Percentiles rank a stretch among this genome's conserved stretches.
Conservation (phyloP, 2,797 vertebrate species). For the Nyctibius grandis region DNA sequence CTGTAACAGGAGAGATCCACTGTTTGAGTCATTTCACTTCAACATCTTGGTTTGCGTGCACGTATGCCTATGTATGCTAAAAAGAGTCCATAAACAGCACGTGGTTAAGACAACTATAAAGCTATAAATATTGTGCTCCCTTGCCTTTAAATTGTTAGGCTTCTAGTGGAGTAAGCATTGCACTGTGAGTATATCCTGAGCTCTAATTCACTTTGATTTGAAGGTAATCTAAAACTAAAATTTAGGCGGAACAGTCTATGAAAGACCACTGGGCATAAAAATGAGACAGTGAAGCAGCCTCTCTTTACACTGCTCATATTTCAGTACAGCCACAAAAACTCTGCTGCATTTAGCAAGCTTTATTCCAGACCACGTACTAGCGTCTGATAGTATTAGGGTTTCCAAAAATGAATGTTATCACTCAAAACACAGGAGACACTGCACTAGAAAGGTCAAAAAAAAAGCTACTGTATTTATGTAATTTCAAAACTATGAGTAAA, state of each 20-base stretch:
- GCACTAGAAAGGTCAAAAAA: background rate
- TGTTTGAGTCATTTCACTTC: slow-evolving; percentile 7
- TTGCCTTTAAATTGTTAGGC: background rate
- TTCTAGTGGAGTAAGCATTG: background rate
- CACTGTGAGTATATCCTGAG: background rate
- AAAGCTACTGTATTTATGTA: background rate
- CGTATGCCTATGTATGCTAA: slow-evolving; percentile 9
- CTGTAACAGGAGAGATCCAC: background rate
- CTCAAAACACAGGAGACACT: background rate
- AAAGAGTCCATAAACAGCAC: background rate
- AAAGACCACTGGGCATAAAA: slow-evolving; percentile 3
- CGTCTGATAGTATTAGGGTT: background rate
- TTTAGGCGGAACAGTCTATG: background rate
- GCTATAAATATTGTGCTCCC: background rate
- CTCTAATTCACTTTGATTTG: slow-evolving; percentile 50
- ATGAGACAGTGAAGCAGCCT: slow-evolving; percentile 8
- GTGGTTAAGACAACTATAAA: background rate
- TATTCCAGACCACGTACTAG: background rate
- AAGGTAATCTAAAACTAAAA: slow-evolving; percentile 50
- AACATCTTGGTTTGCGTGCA: background rate
- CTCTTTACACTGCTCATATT: background rate
- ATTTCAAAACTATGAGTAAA: background rate
- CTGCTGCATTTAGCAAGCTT: slow-evolving; percentile 19
- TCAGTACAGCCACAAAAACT: slow-evolving; percentile 5
- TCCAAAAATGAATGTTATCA: background rate